Percentiles rank a stretch among this genome's conserved stretches.
phyloP scores from a whole-genome alignment of 2,113 vertebrate species.

The Cheilinus undulatus region DNA sequence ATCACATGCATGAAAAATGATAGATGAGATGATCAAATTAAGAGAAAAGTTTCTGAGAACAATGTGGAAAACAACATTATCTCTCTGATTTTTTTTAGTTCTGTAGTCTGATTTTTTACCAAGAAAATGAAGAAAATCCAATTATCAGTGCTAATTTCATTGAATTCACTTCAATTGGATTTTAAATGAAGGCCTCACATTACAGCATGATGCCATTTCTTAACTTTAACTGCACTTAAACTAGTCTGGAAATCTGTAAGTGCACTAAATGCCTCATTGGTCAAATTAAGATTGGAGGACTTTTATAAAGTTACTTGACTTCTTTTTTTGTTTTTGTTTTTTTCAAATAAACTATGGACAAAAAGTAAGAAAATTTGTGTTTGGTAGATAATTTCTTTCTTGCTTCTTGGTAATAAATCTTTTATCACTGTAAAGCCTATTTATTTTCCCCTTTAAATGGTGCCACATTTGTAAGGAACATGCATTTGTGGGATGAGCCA shows the following conservation, averaged over 20 bases:
- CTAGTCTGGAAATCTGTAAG: slow-evolving; percentile 4
- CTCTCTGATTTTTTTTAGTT: background rate
- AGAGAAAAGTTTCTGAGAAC: background rate
- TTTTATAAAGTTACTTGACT: too few species aligned
- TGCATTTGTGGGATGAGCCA: too few species aligned
- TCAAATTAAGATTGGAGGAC: too few species aligned
- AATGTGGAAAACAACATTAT: slow-evolving; percentile 14
- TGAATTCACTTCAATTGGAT: slow-evolving; percentile 31
- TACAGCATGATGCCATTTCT: background rate
- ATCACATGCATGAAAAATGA: slow-evolving; percentile 20
- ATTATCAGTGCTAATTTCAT: slow-evolving; percentile 50
- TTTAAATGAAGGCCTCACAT: background rate
- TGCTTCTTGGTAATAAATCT: too few species aligned
- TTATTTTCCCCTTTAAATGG: too few species aligned
- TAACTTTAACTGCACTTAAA: slow-evolving; percentile 11
- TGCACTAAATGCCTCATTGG: background rate
- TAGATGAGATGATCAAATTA: background rate
- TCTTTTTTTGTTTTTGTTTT: too few species aligned
- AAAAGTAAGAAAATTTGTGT: too few species aligned
- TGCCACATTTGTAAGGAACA: too few species aligned
- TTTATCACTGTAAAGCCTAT: too few species aligned
- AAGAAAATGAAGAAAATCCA: slow-evolving; percentile 36
- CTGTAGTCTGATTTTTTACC: background rate
- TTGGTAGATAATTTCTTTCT: too few species aligned
- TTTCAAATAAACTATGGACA: too few species aligned